Evolutionary conservation across 2,113 vertebrate genomes (phyloP), one percentile per base, ranked within the genome.

Genomic region (Otocyon megalotis): DNA sequence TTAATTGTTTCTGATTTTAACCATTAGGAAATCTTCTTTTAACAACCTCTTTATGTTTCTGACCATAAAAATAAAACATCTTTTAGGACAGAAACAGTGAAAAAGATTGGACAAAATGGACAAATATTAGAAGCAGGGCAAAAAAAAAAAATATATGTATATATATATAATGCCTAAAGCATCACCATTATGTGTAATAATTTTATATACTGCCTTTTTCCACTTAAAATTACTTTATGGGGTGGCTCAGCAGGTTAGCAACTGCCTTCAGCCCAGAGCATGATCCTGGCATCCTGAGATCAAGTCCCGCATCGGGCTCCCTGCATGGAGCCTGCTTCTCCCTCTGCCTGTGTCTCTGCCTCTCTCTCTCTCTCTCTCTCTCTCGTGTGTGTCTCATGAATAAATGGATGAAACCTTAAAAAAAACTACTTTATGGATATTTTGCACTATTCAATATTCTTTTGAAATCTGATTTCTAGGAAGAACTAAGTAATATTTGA

Each of bases 1-100:
- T 92, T 86, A 43, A 50, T 11, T 43, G 20, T 83, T 94, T 96
- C 88, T 8, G 12, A 32, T 81, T 79, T 92, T 88, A 95, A 65
- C 14, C 50, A 37, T 71, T 76, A 84, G 19, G 81, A 80, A 63
- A 26, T 58, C 20, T 92, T 83, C 10, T 43, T 71, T 76, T 63
- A 79, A 79, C 14, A 86, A 22, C 1, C 30, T n/a, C 10, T 74
- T 67, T 58, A 32, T 8, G 85, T 82, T 82, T 80, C 28, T 80
- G 20, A 71, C n/a, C 60, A 77, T 43, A 94, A 95, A 88, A 83
- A 60, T 62, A 85, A 76, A 96, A 62, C 0, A 67, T 13, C 12
- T 85, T 88, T 91, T 83, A 48, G 24, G 58, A 24, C 56, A 96
- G 15, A 56, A 87, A 53, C 81, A 53, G 8, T 20, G 5, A 24